Evolutionary conservation across 2,888 invertebrate species (phyloP).

Genomic region (Pemphredon lugubris): DNA sequence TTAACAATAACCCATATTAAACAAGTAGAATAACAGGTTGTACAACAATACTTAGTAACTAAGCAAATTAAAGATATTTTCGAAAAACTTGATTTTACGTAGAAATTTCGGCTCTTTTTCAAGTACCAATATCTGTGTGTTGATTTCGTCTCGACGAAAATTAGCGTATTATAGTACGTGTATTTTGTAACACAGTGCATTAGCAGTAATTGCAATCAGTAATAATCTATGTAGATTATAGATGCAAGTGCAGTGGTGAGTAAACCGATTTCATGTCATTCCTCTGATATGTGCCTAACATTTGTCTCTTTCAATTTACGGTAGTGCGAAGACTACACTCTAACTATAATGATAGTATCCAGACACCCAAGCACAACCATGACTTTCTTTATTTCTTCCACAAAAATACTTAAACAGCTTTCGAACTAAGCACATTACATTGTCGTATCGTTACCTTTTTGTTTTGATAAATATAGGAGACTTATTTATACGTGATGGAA

Average conservation of each 20-base stretch:
- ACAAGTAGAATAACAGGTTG: too few relatives aligned
- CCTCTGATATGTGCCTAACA: conserved; percentile 71
- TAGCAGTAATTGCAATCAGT: conserved; percentile 44
- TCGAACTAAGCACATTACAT: conserved; percentile 52
- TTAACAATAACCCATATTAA: conserved; percentile 5
- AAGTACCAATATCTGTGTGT: neutral
- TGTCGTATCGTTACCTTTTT: conserved; percentile 38
- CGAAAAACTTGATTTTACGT: too few relatives aligned
- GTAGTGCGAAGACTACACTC: conserved; percentile 47
- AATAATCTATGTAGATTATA: conserved; percentile 33
- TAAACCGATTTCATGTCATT: conserved; percentile 36
- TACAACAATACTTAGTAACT: neutral
- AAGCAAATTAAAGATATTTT: neutral
- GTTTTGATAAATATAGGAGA: conserved; percentile 34
- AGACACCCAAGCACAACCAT: conserved; percentile 65
- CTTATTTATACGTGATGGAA: conserved; percentile 73
- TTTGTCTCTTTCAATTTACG: conserved; percentile 36
- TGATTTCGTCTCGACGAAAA: conserved; percentile 6
- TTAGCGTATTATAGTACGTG: conserved; percentile 13
- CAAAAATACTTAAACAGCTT: conserved; percentile 58
- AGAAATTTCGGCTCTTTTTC: neutral
- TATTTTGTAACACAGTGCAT: conserved; percentile 14
- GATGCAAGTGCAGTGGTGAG: conserved; percentile 48
- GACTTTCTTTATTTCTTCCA: conserved; percentile 57
- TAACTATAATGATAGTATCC: conserved; percentile 64